phyloP scores from a whole-genome alignment of 2,113 vertebrate species.

The Connochaetes taurinus region DNA sequence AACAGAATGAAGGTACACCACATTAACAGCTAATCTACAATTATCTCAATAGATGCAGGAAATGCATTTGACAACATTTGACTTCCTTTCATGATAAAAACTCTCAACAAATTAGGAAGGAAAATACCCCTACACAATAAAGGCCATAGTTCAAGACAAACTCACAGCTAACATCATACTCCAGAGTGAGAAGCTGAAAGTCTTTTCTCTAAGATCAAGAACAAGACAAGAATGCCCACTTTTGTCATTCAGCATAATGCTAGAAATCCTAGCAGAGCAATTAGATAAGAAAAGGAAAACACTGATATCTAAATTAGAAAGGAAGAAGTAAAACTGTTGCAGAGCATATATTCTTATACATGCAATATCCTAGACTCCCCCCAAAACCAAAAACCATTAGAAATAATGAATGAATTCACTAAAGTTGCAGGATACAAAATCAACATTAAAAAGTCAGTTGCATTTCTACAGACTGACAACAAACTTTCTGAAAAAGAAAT shows the following conservation, averaged over 20 bases:
- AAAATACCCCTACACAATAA: not conserved
- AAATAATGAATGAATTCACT: not conserved
- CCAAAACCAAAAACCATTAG: not conserved
- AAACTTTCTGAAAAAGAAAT: not conserved
- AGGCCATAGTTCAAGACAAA: not conserved
- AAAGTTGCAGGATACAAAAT: not conserved
- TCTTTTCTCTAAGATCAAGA: not conserved
- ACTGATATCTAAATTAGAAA: not conserved
- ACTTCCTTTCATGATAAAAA: not conserved
- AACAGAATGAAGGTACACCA: not conserved
- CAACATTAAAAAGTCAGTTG: not conserved
- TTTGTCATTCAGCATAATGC: not conserved
- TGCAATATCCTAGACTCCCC: not conserved
- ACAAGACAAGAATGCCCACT: not conserved
- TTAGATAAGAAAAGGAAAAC: not conserved
- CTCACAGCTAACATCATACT: not conserved
- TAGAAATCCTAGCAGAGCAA: not conserved
- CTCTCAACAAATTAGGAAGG: not conserved
- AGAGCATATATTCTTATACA: not conserved
- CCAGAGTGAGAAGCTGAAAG: not conserved
- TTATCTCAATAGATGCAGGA: not conserved
- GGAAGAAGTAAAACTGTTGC: not conserved
- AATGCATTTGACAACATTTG: not conserved
- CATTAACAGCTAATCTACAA: not conserved
- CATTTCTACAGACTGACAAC: not conserved